Conservation (phyloP, 2,797 vertebrate species). For the Characodon lateralis region DNA sequence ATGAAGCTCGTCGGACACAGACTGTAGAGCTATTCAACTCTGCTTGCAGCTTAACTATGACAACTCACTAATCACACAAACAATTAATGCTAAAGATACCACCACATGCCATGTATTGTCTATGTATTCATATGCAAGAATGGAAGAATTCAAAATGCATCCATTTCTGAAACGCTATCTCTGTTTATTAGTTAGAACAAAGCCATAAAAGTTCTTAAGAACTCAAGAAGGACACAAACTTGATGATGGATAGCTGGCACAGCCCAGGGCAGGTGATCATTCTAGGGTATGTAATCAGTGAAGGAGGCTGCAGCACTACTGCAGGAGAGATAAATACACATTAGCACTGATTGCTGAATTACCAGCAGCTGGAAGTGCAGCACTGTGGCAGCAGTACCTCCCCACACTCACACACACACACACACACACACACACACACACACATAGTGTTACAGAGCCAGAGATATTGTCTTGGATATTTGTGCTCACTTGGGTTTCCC, state of each 20-base stretch:
- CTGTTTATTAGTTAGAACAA: background rate
- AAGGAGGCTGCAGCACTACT: slow-evolving; percentile 26
- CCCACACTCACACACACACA: slow-evolving; percentile 5
- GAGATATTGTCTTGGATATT: background rate
- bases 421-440: slow-evolving; percentile 1
- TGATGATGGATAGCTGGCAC: background rate
- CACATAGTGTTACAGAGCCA: background rate
- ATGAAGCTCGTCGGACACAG: background rate
- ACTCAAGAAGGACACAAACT: slow-evolving; percentile 6
- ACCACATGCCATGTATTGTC: background rate
- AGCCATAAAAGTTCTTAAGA: background rate
- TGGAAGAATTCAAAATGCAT: too few species aligned
- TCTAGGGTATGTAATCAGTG: slow-evolving; percentile 37
- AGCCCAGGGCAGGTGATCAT: slow-evolving; percentile 29
- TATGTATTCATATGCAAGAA: too few species aligned
- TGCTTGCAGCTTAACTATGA: background rate
- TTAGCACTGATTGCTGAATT: slow-evolving; percentile 57
- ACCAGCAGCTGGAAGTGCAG: slow-evolving; percentile 51
- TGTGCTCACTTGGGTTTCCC: background rate
- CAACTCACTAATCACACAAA: background rate
- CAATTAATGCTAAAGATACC: background rate
- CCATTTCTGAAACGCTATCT: background rate
- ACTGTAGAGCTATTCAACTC: background rate
- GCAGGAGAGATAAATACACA: slow-evolving; percentile 55
- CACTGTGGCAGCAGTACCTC: slow-evolving; percentile 7